Base-by-base conservation (phyloP, 2,888 invertebrate genomes). In the Galerucella calmariensis region DNA sequence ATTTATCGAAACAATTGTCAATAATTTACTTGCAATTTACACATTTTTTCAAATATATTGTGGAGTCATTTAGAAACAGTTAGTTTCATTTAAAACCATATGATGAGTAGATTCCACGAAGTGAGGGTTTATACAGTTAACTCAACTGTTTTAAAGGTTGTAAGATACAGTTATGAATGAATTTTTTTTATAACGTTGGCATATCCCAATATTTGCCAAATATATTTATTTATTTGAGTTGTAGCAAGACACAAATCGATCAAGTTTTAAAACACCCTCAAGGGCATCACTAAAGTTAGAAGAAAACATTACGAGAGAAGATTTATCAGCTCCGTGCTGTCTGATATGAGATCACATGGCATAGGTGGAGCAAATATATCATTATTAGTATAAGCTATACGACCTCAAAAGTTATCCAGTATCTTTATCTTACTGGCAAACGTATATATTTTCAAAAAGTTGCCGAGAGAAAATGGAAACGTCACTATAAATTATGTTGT, bases 401-500 rank as follows among this genome's bases (percentile, higher is more conserved):
- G 78, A 74, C 77, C 73, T 69, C 75, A 73, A 72, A 77, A 77
- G 70, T 76, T 74, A 74, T 65, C 69, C 77, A 73, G 78, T 78
- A 78, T 78, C 78, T 80, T 78, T 80, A 81, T 80, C 81, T 80
- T 79, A 72, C 80, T 73, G 66, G 62, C 20, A 56, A 77, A 76
- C 76, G 78, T 78, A 79, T 79, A 75, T 75, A 70, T 76, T 74
- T 72, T 20, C 20, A 20, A 20, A 78, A 78, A 80, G 81, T 82
- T 79, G 74, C 78, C 79, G 76, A 77, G 78, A 78, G 79, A 80
- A 82, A 82, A 82, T 82, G 82, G 82, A 82, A 82, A 82, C 78
- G 83, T 82, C 82, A 82, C 80, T 75, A 82, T 83, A 82, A 82
- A 82, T 83, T 81, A 81, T 79, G 81, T 81, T 81, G 83, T 82